A percentile compares a stretch with the other conserved stretches of the same genome.
Conservation (phyloP, 2,113 vertebrate genomes). For the Zosterops japonicus region DNA sequence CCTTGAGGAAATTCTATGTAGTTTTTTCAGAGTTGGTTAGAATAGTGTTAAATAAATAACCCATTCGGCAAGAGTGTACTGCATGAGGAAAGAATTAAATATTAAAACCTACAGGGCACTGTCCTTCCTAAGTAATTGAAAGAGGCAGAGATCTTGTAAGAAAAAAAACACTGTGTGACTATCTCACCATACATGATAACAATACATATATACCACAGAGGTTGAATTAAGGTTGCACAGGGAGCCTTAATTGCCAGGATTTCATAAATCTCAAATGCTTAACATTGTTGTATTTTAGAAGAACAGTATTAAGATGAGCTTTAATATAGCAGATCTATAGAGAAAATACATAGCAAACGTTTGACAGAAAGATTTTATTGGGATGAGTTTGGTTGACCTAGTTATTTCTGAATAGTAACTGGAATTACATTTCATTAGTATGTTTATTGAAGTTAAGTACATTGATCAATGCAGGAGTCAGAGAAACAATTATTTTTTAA, state of each 20-base stretch:
- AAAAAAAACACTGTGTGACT: neutral
- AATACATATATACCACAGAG: neutral
- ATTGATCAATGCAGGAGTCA: neutral
- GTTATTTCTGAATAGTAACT: neutral
- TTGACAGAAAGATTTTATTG: neutral
- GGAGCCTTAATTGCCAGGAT: neutral
- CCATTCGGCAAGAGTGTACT: neutral
- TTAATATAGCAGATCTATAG: neutral
- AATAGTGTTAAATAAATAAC: neutral
- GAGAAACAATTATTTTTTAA: neutral
- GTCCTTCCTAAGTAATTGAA: neutral
- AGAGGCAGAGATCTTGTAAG: neutral
- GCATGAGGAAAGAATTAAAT: conserved; percentile 25
- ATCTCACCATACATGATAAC: neutral
- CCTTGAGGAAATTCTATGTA: conserved; percentile 23
- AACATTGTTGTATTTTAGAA: neutral
- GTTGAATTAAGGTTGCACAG: neutral
- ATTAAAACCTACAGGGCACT: conserved; percentile 1
- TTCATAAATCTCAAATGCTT: neutral
- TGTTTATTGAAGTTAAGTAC: neutral
- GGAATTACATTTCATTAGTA: neutral
- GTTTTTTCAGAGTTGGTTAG: neutral
- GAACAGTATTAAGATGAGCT: neutral
- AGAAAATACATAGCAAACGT: neutral
- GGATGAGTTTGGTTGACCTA: neutral